These are phyloP conservation scores for Seriola aureovittata DNA, from an alignment of 2,113 vertebrate species.

Conservation along the genomic window DNA sequence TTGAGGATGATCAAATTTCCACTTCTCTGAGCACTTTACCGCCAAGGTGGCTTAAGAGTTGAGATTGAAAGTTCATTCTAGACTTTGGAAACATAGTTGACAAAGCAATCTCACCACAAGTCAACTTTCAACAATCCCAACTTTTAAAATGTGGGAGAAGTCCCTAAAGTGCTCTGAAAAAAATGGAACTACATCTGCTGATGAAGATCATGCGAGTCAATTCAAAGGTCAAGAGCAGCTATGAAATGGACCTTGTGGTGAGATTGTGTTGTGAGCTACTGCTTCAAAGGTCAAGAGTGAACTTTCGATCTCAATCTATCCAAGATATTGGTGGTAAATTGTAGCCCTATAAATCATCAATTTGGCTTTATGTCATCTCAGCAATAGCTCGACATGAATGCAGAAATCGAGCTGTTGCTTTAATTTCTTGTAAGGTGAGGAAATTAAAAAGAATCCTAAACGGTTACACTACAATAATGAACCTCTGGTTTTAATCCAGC, in stretches of 20 bases:
- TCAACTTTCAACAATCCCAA: not conserved
- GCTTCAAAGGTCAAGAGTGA: constrained; percentile 15
- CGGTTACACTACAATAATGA: no score
- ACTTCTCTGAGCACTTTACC: not conserved
- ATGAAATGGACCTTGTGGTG: not conserved
- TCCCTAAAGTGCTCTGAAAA: no score
- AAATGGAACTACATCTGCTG: no score
- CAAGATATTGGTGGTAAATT: not conserved
- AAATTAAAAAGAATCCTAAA: no score
- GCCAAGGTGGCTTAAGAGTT: not conserved
- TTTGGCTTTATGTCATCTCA: no score
- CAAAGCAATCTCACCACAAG: no score
- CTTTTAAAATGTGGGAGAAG: not conserved
- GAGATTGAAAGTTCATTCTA: not conserved
- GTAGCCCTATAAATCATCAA: no score
- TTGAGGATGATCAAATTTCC: not conserved
- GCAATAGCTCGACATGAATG: not conserved
- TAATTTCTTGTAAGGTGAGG: not conserved
- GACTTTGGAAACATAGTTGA: not conserved
- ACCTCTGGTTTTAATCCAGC: no score
- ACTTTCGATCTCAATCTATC: not conserved
- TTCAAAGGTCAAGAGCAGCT: no score
- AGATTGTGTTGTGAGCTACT: not conserved
- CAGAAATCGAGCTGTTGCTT: not conserved
- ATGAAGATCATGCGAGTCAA: no score